Percentiles rank a stretch among this genome's conserved stretches.
These are phyloP conservation scores for Coccyzus lansbergi DNA, from an alignment of 2,797 vertebrate genomes.

Conservation along the genomic window DNA sequence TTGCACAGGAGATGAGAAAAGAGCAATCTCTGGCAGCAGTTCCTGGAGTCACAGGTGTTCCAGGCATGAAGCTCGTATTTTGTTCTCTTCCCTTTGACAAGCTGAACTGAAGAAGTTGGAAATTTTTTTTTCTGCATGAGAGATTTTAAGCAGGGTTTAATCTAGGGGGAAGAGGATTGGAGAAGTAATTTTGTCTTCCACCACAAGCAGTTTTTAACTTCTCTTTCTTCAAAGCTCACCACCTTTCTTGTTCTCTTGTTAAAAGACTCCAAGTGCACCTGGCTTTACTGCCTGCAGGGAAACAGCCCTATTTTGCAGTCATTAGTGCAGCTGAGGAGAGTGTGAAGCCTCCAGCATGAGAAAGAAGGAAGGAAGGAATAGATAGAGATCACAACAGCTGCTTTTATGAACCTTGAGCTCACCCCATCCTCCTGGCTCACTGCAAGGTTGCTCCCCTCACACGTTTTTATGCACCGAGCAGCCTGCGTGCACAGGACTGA, in stretches of 20 bases:
- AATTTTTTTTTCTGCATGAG: neutral
- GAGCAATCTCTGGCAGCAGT: neutral
- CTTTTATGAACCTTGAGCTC: neutral
- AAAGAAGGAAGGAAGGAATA: neutral
- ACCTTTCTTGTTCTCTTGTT: neutral
- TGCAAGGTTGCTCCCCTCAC: neutral
- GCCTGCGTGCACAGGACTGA: rapidly evolving
- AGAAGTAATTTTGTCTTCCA: neutral
- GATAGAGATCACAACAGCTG: neutral
- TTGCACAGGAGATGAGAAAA: neutral
- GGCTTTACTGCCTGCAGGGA: neutral
- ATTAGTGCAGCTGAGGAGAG: neutral
- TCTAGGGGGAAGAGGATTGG: neutral
- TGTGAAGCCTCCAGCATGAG: neutral
- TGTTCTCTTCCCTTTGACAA: neutral
- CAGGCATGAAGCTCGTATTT: neutral
- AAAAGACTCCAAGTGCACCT: neutral
- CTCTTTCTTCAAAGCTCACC: neutral
- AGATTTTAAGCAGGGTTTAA: neutral
- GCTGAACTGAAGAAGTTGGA: neutral
- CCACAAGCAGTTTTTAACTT: neutral
- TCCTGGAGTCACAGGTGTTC: neutral
- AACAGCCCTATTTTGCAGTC: neutral
- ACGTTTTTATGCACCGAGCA: neutral
- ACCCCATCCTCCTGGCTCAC: neutral